Evolutionary conservation across 2,113 vertebrate genomes (phyloP).

Genomic region (Myrmophylax atrothorax): DNA sequence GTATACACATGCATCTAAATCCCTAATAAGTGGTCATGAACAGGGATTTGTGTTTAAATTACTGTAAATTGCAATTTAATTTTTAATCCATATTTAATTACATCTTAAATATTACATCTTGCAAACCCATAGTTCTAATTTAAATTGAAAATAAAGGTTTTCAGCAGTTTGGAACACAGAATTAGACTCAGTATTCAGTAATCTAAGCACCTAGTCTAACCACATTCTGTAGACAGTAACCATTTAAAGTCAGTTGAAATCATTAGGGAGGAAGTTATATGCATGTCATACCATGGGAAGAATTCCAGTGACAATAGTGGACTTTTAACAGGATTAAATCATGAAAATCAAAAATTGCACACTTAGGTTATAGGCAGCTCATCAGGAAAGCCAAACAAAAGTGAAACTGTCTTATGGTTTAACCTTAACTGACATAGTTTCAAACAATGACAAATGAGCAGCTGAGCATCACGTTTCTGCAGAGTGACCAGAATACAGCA

Average conservation of each 20-base stretch:
- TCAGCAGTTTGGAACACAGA: background rate
- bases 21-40: background rate
- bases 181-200: background rate
- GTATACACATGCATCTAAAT: rapidly evolving
- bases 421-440: background rate
- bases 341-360: background rate
- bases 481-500: background rate
- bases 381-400: background rate
- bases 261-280: background rate
- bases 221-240: background rate
- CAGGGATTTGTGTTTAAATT: background rate
- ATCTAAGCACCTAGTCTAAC: background rate
- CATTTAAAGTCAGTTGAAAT: background rate
- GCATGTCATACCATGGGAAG: background rate
- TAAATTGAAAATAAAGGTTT: background rate
- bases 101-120: background rate
- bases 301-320: background rate
- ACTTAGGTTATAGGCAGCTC: background rate
- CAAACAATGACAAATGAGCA: background rate
- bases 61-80: background rate
- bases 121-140: background rate
- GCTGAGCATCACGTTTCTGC: background rate
- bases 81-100: conserved; percentile 5
- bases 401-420: background rate
- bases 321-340: background rate